Evolutionary conservation across 1,140 invertebrate genomes (phyloP), one percentile per base, ranked within the genome.

Genomic region (Cotesia vestalis): DNA sequence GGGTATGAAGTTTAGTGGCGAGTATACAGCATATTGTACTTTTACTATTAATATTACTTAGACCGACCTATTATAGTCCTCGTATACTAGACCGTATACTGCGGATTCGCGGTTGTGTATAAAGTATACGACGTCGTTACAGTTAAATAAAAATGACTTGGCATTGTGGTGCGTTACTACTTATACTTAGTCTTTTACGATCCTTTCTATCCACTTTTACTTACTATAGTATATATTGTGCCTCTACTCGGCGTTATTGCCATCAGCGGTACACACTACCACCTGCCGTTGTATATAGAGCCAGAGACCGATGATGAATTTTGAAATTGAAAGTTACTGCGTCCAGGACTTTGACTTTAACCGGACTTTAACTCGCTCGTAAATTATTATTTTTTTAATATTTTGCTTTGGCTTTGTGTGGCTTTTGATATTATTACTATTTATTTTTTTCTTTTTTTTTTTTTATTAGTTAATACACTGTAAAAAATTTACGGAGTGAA

Each of bases 61-160:
- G 73, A 57, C 69, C 71, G 63, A 72, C 72, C 71, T 74, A 74
- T 77, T 75, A 72, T 55, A 71, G 63, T 66, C 64, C 62, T 68
- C 67, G n/a, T 72, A 73, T 69, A 27, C 27, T 27, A 27, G 27
- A 27, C 69, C 11, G 40, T 46, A 46, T 46, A 46, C 11, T 46
- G 40, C 40, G 40, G 40, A 46, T 63, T 72, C 60, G 66, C 57
- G 64, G 69, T 68, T 59, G 59, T 59, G 69, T 68, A 74, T 20
- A 55, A 55, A 55, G 53, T 59, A 20, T 27, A 27, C 20, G 57
- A 59, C 17, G 57, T 27, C 20, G 57, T 59, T 59, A 59, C 20
- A 20, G 14, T 59, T 9, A 59, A 59, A 59, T 20, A 11, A 17
- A 17, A 59, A 59, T 59, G 14, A 59, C 20, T 17, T 59, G 20